Percentiles rank a stretch among this genome's conserved stretches.
Conservation (phyloP, 2,888 invertebrate genomes). For the Folsomia manolachei region DNA sequence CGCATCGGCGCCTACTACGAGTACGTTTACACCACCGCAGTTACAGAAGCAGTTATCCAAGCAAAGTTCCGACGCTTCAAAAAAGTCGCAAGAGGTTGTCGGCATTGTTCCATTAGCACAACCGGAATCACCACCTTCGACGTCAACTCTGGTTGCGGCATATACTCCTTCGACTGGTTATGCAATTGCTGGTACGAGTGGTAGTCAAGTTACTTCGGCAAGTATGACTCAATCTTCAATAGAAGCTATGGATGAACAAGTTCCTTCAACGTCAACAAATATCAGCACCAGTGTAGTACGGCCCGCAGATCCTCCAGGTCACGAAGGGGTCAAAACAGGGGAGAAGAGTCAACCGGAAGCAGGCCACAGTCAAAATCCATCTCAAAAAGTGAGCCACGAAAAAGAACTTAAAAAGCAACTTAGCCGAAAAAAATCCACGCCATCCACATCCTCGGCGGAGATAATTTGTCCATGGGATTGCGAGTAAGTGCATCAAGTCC, state of each 20-base stretch:
- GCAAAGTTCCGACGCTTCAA: slow-evolving; percentile 3
- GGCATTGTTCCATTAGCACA: background rate
- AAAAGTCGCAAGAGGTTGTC: background rate
- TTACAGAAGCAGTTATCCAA: background rate
- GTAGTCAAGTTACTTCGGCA: no score
- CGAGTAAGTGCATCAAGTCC: slow-evolving; percentile 69
- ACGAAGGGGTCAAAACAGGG: background rate
- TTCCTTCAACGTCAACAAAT: background rate
- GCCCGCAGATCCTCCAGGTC: background rate
- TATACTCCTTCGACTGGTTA: background rate
- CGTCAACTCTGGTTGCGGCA: slow-evolving; percentile 20
- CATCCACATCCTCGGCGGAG: slow-evolving; percentile 58
- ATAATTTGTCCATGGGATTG: slow-evolving; percentile 94
- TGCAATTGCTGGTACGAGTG: no score
- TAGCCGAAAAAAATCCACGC: background rate
- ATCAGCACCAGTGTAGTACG: background rate
- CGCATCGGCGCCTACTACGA: slow-evolving; percentile 1
- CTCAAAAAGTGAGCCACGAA: background rate
- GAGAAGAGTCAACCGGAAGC: background rate
- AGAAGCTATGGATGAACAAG: background rate
- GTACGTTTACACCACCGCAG: background rate
- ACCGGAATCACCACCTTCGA: background rate
- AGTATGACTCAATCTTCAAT: slow-evolving; percentile 10
- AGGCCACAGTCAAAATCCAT: background rate
- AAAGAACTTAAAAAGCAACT: slow-evolving; percentile 1